Evolutionary conservation across 2,797 vertebrate species (phyloP).

Genomic region (Brachymystax lenok): DNA sequence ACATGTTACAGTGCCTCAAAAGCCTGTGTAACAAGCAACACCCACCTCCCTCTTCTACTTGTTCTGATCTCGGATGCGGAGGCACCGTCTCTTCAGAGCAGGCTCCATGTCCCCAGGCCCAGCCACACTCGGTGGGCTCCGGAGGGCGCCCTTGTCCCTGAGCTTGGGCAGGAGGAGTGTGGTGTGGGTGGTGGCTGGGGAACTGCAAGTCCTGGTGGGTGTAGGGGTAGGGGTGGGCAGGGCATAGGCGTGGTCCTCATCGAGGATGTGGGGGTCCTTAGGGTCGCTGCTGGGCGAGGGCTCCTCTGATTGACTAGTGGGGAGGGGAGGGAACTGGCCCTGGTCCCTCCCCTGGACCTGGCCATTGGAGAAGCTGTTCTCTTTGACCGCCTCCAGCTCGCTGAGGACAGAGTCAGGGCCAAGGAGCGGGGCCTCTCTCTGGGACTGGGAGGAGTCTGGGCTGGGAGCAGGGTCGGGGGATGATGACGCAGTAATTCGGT

Average conservation of each 20-base stretch:
- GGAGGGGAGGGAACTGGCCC: constrained; percentile 59
- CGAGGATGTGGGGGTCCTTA: constrained; percentile 67
- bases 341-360: constrained; percentile 75
- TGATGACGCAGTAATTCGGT: constrained; percentile 61
- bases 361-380: constrained; percentile 81
- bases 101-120: constrained; percentile 90
- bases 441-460: constrained; percentile 70
- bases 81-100: constrained; percentile 94
- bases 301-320: constrained; percentile 81
- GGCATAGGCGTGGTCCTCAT: constrained; percentile 93
- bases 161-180: constrained; percentile 74
- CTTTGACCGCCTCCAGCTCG: constrained; percentile 86
- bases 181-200: constrained; percentile 53
- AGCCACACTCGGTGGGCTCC: constrained; percentile 78
- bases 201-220: constrained; percentile 56
- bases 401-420: constrained; percentile 53
- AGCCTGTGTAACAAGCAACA: not conserved
- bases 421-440: constrained; percentile 47
- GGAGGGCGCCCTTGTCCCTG: constrained; percentile 80
- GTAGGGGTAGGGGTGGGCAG: constrained; percentile 83
- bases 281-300: constrained; percentile 77
- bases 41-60: constrained; percentile 78
- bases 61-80: constrained; percentile 98
- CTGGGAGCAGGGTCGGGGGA: constrained; percentile 36
- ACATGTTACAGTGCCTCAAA: too few species aligned